These are phyloP conservation scores for Macrotis lagotis DNA, from an alignment of 2,113 vertebrate species.

Conservation along the genomic window DNA sequence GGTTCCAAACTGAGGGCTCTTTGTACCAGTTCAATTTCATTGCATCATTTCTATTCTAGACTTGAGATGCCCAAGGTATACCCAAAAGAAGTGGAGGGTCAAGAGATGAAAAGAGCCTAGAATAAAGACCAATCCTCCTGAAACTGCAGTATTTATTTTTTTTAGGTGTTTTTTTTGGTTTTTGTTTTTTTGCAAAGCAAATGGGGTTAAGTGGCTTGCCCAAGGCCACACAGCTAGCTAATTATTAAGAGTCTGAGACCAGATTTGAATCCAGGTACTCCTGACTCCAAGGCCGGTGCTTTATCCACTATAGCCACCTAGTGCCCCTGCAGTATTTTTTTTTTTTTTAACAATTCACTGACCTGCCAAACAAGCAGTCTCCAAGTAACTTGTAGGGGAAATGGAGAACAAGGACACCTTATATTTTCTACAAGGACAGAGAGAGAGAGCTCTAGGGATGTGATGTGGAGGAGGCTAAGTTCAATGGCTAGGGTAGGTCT, in stretches of 20 bases:
- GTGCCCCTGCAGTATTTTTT: no score
- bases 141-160: not conserved
- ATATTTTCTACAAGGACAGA: not conserved
- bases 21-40: not conserved
- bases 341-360: not conserved
- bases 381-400: not conserved
- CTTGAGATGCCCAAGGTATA: not conserved
- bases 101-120: not conserved
- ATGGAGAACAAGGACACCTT: not conserved
- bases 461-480: not conserved
- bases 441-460: not conserved
- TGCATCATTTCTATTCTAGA: not conserved
- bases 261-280: no score
- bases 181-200: no score
- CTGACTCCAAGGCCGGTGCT: no score
- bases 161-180: no score
- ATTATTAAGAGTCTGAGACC: no score
- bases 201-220: no score
- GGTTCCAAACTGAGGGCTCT: not conserved
- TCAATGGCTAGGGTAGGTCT: not conserved
- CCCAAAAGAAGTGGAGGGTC: not conserved
- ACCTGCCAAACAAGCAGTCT: not conserved
- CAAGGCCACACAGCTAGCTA: no score
- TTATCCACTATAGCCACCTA: no score
- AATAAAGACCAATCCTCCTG: not conserved